Percentiles rank a stretch among this genome's conserved stretches.
Conservation (phyloP, 2,888 invertebrate species). For the Tanytarsus gracilentus region DNA sequence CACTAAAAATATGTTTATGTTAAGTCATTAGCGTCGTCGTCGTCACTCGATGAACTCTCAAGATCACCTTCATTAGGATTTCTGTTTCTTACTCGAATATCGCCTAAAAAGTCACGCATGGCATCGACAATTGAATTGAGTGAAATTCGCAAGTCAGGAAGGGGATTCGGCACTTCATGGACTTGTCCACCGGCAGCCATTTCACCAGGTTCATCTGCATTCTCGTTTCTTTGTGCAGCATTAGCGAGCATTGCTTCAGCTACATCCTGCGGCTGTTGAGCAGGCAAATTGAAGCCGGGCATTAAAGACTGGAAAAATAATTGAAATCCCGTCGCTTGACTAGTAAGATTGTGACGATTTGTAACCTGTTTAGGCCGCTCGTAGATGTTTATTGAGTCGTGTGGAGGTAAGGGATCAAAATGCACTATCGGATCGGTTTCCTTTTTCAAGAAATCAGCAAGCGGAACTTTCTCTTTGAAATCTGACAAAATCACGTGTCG, state of each 20-base stretch:
- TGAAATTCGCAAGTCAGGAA: constrained; percentile 48
- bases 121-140: constrained; percentile 60
- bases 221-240: constrained; percentile 30
- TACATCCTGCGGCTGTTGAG: constrained; percentile 1
- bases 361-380: constrained; percentile 36
- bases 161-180: constrained; percentile 40
- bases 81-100: constrained; percentile 52
- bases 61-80: constrained; percentile 46
- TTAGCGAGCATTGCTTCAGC: constrained; percentile 31
- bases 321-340: constrained; percentile 39
- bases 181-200: constrained; percentile 32
- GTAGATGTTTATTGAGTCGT: constrained; percentile 64
- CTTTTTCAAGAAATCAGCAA: constrained; percentile 40
- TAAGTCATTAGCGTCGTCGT: constrained; percentile 46
- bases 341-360: neutral
- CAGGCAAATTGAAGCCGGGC: constrained; percentile 51
- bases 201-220: constrained; percentile 29
- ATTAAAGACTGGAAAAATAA: constrained; percentile 65
- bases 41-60: constrained; percentile 46
- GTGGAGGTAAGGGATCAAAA: constrained; percentile 71
- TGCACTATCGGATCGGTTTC: constrained; percentile 50
- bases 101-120: constrained; percentile 61
- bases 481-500: constrained; percentile 44
- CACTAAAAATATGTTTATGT: too few relatives aligned
- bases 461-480: constrained; percentile 44